Conservation (phyloP, 2,113 vertebrate genomes). For the Muscicapa adusta region DNA sequence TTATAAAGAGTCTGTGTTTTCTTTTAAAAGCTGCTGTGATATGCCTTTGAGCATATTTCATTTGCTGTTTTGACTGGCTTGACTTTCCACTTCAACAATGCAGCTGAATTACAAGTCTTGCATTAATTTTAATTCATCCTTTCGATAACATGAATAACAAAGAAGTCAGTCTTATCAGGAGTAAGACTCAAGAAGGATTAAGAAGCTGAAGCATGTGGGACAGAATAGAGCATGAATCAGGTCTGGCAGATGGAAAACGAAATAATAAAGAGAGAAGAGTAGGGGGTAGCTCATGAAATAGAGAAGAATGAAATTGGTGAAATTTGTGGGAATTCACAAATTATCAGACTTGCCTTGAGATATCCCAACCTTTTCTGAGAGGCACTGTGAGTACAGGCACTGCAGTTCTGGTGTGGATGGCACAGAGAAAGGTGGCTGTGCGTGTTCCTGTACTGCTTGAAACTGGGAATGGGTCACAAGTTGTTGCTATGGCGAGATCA, state of each 20-base stretch:
- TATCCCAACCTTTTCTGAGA: not conserved
- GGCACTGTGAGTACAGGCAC: not conserved
- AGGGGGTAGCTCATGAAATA: not conserved
- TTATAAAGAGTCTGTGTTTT: constrained; percentile 24
- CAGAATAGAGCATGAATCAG: not conserved
- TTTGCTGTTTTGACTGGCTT: constrained; percentile 47
- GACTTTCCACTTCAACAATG: constrained; percentile 18
- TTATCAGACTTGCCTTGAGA: not conserved
- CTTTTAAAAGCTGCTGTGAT: constrained; percentile 3
- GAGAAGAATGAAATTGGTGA: not conserved
- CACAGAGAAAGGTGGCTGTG: not conserved
- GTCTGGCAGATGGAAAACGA: not conserved
- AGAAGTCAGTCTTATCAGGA: constrained; percentile 8
- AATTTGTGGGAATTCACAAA: not conserved
- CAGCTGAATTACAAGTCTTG: constrained; percentile 27
- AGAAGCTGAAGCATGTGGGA: not conserved
- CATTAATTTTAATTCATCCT: constrained; percentile 39
- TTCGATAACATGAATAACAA: constrained; percentile 29
- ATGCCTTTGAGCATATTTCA: constrained; percentile 47
- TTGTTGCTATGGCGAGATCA: not conserved
- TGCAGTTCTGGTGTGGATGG: not conserved
- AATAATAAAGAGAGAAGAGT: not conserved
- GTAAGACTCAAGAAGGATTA: constrained; percentile 15
- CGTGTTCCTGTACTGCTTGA: rapidly evolving
- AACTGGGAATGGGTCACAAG: not conserved